Conservation (phyloP, 2,888 invertebrate species). For the Orchestes rusci region DNA sequence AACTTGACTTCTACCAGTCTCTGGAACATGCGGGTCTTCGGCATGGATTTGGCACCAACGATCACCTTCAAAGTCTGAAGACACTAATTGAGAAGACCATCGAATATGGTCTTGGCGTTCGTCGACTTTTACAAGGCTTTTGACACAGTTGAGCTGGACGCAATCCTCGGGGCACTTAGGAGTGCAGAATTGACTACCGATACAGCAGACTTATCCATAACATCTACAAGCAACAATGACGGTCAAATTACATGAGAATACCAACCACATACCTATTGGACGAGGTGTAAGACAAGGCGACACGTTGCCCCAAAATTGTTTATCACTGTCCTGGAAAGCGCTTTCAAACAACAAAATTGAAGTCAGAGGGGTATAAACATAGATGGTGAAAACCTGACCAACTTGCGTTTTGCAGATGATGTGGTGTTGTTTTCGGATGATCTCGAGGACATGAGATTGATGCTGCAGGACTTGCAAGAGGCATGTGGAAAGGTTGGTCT, state of each 20-base stretch:
- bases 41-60: conserved; percentile 1
- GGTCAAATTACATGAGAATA: conserved; percentile 1
- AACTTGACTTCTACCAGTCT: background rate
- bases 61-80: background rate
- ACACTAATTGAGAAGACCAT: background rate
- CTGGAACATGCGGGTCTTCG: background rate
- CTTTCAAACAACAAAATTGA: no score
- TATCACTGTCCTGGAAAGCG: no score
- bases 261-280: conserved; percentile 1
- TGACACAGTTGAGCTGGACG: background rate
- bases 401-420: conserved; percentile 2
- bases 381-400: background rate
- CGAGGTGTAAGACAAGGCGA: background rate
- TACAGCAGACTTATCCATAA: background rate
- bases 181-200: conserved; percentile 1
- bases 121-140: background rate
- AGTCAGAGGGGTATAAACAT: background rate
- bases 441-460: no score
- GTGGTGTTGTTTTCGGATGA: no score
- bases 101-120: background rate
- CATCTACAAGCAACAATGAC: background rate
- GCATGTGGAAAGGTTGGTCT: background rate
- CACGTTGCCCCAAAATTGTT: background rate
- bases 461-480: conserved; percentile 1
- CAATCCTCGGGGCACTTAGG: background rate